Evolutionary conservation across 2,888 invertebrate genomes (phyloP), one percentile per base, ranked within the genome.

Genomic region (Strigamia maritima): DNA sequence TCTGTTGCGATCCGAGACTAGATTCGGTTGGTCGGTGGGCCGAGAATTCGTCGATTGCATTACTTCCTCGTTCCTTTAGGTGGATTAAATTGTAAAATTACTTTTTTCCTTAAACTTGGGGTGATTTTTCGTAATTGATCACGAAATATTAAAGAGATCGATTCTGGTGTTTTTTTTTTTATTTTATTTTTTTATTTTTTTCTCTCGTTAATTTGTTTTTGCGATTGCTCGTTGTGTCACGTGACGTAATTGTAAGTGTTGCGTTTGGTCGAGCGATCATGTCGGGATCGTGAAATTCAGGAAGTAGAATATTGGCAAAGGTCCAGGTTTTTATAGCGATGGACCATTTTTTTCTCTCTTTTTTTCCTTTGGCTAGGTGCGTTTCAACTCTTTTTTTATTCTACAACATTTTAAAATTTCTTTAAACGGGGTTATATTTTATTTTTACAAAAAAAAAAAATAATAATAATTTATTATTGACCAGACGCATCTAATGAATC

Each of bases 251-350:
- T 31, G 2, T n/a, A 40, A 40, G 40, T 49, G 16, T 49, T 14
- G 49, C 8, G 60, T 60, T 60, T 60, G n/a, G 19, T 60, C 60
- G 60, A 60, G 16, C 22, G 60, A 60, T 60, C 60, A 60, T 19
- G 60, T 60, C 60, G 60, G 22, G 60, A 60, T 60, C 19, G 22
- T 60, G 60, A 60, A 60, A 60, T 60, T 60, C 60, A 60, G 60
- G 60, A 60, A 60, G 24, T 60, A 24, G 60, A 60, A 60, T 60
- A 60, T 60, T 60, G 60, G 60, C 60, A 1, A 1, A 2, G 60
- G 19, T 60, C 60, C 60, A 60, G 22, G 24, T 10, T 19, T 16
- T 60, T 54, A 54, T 54, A 10, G 38, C 38, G 38, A 10, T 38
- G 38, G 38, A 38, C 38, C 6, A 54, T 16, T 54, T 54, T 19